A percentile compares a stretch with the other conserved stretches of the same genome.
These are phyloP conservation scores for Ecdyonurus torrentis DNA, from an alignment of 2,888 invertebrate species.

Conservation along the genomic window DNA sequence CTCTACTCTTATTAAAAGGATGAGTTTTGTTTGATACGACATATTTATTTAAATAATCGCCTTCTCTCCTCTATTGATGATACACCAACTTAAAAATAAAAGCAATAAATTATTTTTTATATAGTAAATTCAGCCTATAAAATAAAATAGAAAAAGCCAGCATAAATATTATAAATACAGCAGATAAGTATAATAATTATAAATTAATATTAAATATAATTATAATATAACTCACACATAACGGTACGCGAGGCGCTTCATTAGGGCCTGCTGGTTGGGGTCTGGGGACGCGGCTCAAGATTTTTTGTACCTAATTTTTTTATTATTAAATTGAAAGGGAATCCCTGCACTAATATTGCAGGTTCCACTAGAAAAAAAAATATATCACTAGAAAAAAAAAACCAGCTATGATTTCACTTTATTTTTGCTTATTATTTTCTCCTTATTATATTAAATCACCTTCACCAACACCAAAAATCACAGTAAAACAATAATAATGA, in stretches of 20 bases:
- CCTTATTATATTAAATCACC: not conserved
- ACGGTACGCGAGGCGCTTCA: not conserved
- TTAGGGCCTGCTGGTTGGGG: not conserved
- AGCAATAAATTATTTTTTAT: not conserved
- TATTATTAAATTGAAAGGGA: too few relatives aligned
- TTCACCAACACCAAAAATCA: not conserved
- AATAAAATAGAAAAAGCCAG: not conserved
- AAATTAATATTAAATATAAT: not conserved
- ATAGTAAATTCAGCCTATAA: not conserved
- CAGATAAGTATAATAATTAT: not conserved
- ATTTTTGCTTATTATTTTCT: not conserved
- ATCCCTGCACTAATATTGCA: not conserved
- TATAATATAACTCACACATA: not conserved
- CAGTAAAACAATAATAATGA: constrained; percentile 1
- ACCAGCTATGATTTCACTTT: too few relatives aligned
- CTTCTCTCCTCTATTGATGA: too few relatives aligned
- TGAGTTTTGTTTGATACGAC: too few relatives aligned
- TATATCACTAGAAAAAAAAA: too few relatives aligned
- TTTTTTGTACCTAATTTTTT: too few relatives aligned
- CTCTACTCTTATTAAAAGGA: too few relatives aligned
- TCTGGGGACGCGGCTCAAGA: not conserved
- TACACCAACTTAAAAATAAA: not conserved
- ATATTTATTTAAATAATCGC: too few relatives aligned
- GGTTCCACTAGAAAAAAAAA: not conserved
- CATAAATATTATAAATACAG: not conserved